Percentiles rank a stretch among this genome's conserved stretches.
phyloP scores from a whole-genome alignment of 2,113 vertebrate genomes.

The Desmodus rotundus region DNA sequence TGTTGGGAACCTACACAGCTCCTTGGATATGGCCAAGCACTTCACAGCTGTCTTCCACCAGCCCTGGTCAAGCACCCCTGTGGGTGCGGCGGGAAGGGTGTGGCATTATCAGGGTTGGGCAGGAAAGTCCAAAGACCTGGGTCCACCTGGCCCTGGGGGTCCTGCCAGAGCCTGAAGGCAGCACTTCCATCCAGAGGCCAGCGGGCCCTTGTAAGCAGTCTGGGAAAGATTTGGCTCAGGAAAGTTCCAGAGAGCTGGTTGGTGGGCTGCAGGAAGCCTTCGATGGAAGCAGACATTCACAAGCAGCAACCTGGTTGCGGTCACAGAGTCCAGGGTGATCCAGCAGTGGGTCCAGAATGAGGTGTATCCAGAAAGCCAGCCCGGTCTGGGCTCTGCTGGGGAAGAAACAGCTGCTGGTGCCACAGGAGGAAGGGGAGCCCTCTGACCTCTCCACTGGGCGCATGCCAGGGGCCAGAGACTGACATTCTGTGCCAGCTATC shows the following conservation, averaged over 20 bases:
- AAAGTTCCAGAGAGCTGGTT: constrained; percentile 31
- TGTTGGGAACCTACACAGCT: background rate
- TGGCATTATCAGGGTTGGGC: background rate
- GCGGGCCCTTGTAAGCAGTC: background rate
- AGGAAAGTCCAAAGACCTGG: background rate
- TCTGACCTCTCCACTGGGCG: background rate
- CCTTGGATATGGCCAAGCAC: background rate
- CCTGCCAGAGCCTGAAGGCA: background rate
- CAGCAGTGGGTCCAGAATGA: background rate
- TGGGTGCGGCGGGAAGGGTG: background rate
- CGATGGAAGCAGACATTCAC: background rate
- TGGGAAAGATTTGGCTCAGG: constrained; percentile 4
- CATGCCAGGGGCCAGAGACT: background rate
- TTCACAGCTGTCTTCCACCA: background rate
- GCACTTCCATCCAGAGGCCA: background rate
- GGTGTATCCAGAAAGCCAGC: background rate
- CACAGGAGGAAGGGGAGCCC: accelerated
- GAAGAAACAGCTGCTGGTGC: background rate
- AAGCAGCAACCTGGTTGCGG: background rate
- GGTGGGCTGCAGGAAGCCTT: background rate
- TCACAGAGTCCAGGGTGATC: background rate
- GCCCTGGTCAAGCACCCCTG: background rate
- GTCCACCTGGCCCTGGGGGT: background rate
- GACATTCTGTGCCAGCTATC: accelerated
- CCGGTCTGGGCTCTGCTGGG: background rate